phyloP scores from a whole-genome alignment of 2,888 invertebrate genomes.

The Augochlorella aurata region DNA sequence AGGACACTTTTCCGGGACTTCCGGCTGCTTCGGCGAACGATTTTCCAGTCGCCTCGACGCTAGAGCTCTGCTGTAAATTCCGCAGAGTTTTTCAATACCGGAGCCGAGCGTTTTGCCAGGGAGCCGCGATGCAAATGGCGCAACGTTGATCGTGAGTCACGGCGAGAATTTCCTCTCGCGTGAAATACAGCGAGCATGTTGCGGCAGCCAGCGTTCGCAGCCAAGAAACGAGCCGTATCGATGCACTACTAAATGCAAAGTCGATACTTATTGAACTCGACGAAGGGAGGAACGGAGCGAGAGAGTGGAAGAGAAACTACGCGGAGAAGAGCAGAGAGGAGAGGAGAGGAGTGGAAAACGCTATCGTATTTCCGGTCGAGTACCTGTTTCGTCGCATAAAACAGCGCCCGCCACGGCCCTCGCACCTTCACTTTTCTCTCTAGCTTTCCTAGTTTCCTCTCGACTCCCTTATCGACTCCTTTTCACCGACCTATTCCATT shows the following conservation, averaged over 20 bases:
- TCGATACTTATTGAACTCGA: constrained; percentile 67
- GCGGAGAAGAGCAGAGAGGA: background rate
- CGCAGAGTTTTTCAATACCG: background rate
- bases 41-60: too few relatives aligned
- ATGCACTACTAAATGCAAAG: constrained; percentile 65
- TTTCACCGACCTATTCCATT: background rate
- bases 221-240: constrained; percentile 38
- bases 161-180: background rate
- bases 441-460: constrained; percentile 4
- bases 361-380: constrained; percentile 66
- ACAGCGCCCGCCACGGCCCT: constrained; percentile 27
- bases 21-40: too few relatives aligned
- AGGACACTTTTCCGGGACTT: too few relatives aligned
- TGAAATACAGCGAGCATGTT: constrained; percentile 10
- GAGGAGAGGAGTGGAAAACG: background rate
- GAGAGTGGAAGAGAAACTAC: too few relatives aligned
- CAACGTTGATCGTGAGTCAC: constrained; percentile 3
- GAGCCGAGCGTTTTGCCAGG: background rate
- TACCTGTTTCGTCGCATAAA: constrained; percentile 61
- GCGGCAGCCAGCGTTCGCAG: constrained; percentile 16
- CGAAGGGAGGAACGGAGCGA: background rate
- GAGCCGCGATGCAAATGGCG: background rate
- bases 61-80: background rate
- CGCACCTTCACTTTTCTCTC: constrained; percentile 27
- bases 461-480: constrained; percentile 27